phyloP scores from a whole-genome alignment of 2,113 vertebrate species.

The Labeo catla region DNA sequence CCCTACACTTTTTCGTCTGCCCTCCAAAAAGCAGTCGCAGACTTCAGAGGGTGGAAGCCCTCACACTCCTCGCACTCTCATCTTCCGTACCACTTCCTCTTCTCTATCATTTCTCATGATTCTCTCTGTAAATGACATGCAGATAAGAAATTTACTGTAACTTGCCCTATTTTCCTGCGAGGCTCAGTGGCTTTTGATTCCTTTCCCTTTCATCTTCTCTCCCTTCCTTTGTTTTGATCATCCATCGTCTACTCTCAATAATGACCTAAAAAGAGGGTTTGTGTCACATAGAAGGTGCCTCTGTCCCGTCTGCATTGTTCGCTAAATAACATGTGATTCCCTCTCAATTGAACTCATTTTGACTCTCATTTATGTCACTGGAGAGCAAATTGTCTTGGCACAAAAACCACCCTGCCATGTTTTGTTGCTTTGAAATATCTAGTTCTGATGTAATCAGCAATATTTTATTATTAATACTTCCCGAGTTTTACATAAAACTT shows the following conservation, averaged over 20 bases:
- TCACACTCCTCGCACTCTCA: background rate
- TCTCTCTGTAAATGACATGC: slow-evolving; percentile 30
- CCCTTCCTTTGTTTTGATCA: slow-evolving; percentile 50
- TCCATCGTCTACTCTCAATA: slow-evolving; percentile 33
- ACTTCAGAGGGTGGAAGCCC: background rate
- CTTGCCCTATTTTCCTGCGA: slow-evolving; percentile 7
- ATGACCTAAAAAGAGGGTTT: slow-evolving; percentile 25
- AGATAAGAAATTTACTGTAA: slow-evolving; percentile 40
- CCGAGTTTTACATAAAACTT: background rate
- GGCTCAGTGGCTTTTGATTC: slow-evolving; percentile 41
- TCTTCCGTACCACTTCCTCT: background rate
- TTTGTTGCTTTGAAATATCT: slow-evolving; percentile 13
- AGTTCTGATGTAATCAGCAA: slow-evolving; percentile 4
- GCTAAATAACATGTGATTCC: slow-evolving; percentile 35
- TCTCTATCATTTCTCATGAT: background rate
- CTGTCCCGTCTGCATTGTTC: slow-evolving; percentile 22
- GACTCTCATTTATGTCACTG: slow-evolving; percentile 20
- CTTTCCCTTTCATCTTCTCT: slow-evolving; percentile 52
- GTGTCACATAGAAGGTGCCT: slow-evolving; percentile 31
- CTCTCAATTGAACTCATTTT: slow-evolving; percentile 42
- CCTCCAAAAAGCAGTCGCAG: slow-evolving; percentile 13
- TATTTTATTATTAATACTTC: background rate
- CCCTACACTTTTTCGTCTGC: background rate
- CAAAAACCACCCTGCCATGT: background rate
- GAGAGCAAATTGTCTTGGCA: slow-evolving; percentile 1